Base-by-base conservation (phyloP, 2,797 vertebrate genomes). In the Acipenser oxyrinchus region DNA sequence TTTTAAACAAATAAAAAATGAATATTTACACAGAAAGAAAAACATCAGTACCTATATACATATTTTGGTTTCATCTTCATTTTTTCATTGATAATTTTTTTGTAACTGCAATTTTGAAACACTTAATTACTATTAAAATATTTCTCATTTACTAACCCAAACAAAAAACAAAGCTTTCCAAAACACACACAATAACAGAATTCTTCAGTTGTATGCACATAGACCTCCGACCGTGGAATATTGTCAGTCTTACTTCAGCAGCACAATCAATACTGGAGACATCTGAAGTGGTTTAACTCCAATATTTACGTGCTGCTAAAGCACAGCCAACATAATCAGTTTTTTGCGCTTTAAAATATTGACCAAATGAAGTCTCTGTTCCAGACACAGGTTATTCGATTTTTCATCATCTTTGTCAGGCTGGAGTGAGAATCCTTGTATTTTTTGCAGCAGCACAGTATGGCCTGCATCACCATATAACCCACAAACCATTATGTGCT, bases 221-320 rank as follows among this genome's bases (percentile, higher is more conserved):
- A 37, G 18, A n/a, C 57, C 15, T 49, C 63, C 15, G 15, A n/a
- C 7, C 37, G 71, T 59, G 10, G 87, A 82, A 66, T 86, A 80
- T 75, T 83, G 89, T 82, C 89, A 87, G 88, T 91, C 91, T 93
- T 96, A 91, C 93, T 97, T 94, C 94, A 99, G 95, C 95, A 97
- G 94, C 93, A 98, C 94, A 94, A 92, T 94, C 91, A 96, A 98
- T 99, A 99, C 91, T 99, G 96, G 96, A 96, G 95, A 88, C 89
- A 91, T 93, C 84, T 86, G 87, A 76, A 84, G 82, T 80, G 89
- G 88, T 88, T 93, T 89, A 94, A 97, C 96, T 91, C 96, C 96
- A 99, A 98, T 97, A 99, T 99, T 99, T 99, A 97, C 95, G 94
- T 98, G 96, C 96, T 99, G 96, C 96, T 99, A 99, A 92, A 92